Evolutionary conservation across 2,113 vertebrate genomes (phyloP).

Genomic region (Peucedramus taeniatus): DNA sequence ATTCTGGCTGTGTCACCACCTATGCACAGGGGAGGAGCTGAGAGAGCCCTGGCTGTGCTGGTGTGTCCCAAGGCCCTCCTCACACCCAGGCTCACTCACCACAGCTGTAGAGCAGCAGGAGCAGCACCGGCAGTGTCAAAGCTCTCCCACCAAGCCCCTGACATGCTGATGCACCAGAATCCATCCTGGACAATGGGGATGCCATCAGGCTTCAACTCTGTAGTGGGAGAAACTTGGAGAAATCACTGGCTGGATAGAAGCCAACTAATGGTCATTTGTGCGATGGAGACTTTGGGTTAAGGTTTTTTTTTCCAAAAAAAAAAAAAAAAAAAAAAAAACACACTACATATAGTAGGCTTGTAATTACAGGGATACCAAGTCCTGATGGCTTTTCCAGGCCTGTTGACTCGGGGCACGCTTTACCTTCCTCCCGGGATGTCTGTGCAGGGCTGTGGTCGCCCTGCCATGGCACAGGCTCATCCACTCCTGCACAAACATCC

Average conservation of each 20-base stretch:
- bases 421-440: not conserved
- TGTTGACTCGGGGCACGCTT: fast-evolving
- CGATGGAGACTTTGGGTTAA: not conserved
- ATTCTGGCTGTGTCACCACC: not conserved
- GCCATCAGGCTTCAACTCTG: not conserved
- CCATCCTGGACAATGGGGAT: not conserved
- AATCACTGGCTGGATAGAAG: not conserved
- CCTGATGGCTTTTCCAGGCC: not conserved
- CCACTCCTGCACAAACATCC: not conserved
- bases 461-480: not conserved
- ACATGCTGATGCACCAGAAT: not conserved
- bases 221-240: not conserved
- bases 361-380: not conserved
- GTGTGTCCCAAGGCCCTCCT: not conserved
- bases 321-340: not conserved
- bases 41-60: not conserved
- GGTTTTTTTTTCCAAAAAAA: not conserved
- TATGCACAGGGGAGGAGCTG: not conserved
- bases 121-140: not conserved
- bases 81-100: not conserved
- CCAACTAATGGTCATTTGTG: not conserved
- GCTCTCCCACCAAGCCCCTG: not conserved
- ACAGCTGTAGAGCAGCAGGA: not conserved
- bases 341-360: not conserved
- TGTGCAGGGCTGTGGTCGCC: fast-evolving